phyloP scores from a whole-genome alignment of 2,113 vertebrate genomes.

The Salvelinus fontinalis region DNA sequence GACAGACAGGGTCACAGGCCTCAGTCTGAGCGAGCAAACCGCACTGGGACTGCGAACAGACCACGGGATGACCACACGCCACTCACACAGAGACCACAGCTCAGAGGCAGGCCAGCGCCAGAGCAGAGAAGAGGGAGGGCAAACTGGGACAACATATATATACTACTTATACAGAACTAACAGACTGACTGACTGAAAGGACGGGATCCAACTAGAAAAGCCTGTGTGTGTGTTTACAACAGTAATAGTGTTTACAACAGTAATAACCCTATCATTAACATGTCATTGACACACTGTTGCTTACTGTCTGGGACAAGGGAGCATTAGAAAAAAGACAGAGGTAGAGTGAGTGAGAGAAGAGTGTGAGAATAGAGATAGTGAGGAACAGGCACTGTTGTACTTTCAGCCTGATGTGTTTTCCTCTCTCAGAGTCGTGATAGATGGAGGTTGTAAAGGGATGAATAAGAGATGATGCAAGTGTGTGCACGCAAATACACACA shows the following conservation, averaged over 20 bases:
- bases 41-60: constrained; percentile 54
- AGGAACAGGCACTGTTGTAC: constrained; percentile 45
- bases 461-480: constrained; percentile 77
- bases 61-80: constrained; percentile 62
- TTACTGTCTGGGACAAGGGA: not conserved
- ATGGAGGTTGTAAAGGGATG: constrained; percentile 65
- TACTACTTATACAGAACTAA: not conserved
- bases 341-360: constrained; percentile 21
- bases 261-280: constrained; percentile 50
- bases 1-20: constrained; percentile 50
- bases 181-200: constrained; percentile 13
- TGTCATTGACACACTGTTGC: constrained; percentile 30
- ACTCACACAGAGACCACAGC: constrained; percentile 24
- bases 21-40: constrained; percentile 52
- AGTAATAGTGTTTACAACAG: constrained; percentile 31
- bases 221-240: constrained; percentile 6
- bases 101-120: not conserved
- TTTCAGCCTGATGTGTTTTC: constrained; percentile 68
- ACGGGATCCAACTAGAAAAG: constrained; percentile 35
- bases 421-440: constrained; percentile 66
- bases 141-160: not conserved
- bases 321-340: not conserved
- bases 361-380: constrained; percentile 28
- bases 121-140: not conserved
- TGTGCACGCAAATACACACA: constrained; percentile 44